Conservation (phyloP, 1,140 invertebrate species). For the Globodera rostochiensis region DNA sequence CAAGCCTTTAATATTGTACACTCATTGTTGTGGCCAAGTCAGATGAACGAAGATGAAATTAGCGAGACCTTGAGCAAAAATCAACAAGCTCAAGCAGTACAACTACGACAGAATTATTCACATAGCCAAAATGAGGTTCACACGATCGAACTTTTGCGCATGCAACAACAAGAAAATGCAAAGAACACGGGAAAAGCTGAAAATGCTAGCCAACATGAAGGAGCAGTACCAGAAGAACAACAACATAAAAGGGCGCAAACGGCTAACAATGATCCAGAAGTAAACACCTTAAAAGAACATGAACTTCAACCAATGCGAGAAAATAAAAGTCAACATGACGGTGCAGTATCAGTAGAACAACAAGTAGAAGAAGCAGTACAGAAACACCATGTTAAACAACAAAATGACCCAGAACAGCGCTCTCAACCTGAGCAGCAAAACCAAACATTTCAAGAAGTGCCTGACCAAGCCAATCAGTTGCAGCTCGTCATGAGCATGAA, state of each 20-base stretch:
- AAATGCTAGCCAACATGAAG: no score
- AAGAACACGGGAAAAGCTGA: no score
- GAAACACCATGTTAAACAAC: background rate
- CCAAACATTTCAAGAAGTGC: background rate
- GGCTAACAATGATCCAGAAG: background rate
- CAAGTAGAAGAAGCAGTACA: background rate
- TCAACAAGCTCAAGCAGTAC: background rate
- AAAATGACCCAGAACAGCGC: no score
- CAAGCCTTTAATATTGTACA: background rate
- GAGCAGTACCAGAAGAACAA: no score
- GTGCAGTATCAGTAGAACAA: background rate
- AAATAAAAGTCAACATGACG: background rate
- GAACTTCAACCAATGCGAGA: no score
- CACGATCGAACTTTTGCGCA: no score
- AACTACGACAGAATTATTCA: background rate
- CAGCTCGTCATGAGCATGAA: background rate
- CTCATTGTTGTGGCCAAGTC: background rate
- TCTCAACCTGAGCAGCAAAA: background rate
- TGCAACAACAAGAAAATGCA: no score
- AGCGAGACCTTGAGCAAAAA: background rate
- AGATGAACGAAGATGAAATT: background rate
- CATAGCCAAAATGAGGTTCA: background rate
- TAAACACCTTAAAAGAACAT: background rate
- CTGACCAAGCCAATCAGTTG: background rate
- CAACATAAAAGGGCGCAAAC: no score